phyloP scores from a whole-genome alignment of 2,113 vertebrate genomes.

The Ageneiosus marmoratus region DNA sequence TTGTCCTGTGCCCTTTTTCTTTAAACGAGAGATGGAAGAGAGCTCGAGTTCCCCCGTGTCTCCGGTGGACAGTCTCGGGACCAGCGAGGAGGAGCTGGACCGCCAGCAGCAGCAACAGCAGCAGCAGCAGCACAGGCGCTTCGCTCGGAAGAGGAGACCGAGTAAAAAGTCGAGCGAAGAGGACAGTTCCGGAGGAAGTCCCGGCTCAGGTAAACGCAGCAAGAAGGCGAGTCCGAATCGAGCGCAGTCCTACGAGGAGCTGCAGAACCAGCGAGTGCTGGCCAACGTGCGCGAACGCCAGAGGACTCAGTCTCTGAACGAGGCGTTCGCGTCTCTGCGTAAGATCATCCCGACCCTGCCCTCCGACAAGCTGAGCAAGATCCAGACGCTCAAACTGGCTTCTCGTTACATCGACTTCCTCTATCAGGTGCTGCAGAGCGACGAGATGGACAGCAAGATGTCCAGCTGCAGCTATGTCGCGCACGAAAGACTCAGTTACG shows the following conservation, averaged over 20 bases:
- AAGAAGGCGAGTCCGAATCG: constrained; percentile 75
- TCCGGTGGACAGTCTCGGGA: constrained; percentile 77
- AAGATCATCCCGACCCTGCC: constrained; percentile 83
- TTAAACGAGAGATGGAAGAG: constrained; percentile 79
- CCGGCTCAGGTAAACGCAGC: constrained; percentile 67
- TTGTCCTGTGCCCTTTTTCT: constrained; percentile 68
- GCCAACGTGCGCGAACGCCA: constrained; percentile 80
- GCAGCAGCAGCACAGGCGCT: constrained; percentile 73
- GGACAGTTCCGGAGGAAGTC: constrained; percentile 63
- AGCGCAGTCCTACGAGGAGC: constrained; percentile 78
- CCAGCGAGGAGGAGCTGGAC: constrained; percentile 82
- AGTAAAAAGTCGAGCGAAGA: constrained; percentile 75
- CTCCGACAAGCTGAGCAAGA: constrained; percentile 82
- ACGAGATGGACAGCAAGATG: constrained; percentile 85
- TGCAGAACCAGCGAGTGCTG: constrained; percentile 81
- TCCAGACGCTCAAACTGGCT: constrained; percentile 80
- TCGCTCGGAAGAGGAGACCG: constrained; percentile 71
- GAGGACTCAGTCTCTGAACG: constrained; percentile 80
- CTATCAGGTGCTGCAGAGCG: constrained; percentile 81
- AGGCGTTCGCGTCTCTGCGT: constrained; percentile 77
- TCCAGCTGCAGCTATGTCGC: constrained; percentile 83
- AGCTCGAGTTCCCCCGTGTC: constrained; percentile 76
- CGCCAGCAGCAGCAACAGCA: constrained; percentile 75
- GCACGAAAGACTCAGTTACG: constrained; percentile 82
- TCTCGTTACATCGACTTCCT: constrained; percentile 81